Evolutionary conservation across 2,113 vertebrate genomes (phyloP), one percentile per base, ranked within the genome.

Genomic region (Eulacestoma nigropectus): DNA sequence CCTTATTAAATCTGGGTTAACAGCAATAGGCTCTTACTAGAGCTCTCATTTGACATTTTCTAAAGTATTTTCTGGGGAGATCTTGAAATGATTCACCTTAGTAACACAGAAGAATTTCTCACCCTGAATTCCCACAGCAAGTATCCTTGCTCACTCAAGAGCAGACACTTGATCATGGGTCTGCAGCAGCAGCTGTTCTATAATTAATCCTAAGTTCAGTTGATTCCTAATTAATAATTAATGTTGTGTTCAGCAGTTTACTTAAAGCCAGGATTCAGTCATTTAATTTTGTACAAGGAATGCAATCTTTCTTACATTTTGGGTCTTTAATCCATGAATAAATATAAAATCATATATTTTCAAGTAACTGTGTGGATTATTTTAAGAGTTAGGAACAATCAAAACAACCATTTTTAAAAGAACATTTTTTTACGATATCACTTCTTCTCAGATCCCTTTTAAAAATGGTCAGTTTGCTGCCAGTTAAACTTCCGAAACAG

Each of bases 171-270:
- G 72, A 80, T 83, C 1, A 1, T 23, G 26, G 46, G 47, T 76
- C 64, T 88, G 56, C 79, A 87, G 44, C 32, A 95, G 84, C 69
- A 90, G 78, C 63, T 83, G 55, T 62, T 96, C 87, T 86, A 55
- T 85, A 95, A 96, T 74, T 93, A 91, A 87, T 83, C 60, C 62
- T n/a, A 85, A 30, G 16, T 85, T 96, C 67, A 87, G 26, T 27
- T 76, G 84, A 88, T 84, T 93, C 46, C 50, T 91, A 94, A 84
- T 88, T 94, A 95, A 93, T 90, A 90, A 93, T 90, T 93, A 96
- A 91, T 32, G 39, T 70, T 80, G 26, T 80, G 41, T 76, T 96
- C 81, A 62, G 35, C 46, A 80, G 59, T 85, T 86, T 88, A 94
- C 60, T 94, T 84, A 74, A 63, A 87, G 63, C 15, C 37, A 59